Evolutionary conservation across 2,888 invertebrate species (phyloP), one percentile per base, ranked within the genome.

Genomic region (Palloptera scutellata): DNA sequence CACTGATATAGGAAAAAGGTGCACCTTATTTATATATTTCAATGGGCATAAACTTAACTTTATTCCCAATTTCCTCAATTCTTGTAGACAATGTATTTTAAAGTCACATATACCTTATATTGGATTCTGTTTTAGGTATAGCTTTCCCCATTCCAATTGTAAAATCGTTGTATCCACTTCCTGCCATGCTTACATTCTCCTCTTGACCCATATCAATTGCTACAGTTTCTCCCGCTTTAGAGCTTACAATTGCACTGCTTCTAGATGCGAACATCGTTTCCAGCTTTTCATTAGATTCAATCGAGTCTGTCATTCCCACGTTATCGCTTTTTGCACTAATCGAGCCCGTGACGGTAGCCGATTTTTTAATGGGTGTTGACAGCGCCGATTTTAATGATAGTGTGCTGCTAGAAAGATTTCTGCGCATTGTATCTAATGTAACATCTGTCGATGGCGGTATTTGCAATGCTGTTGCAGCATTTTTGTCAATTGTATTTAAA

Each of bases 401-500:
- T 1, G 80, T 75, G 45, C 76, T 81, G n/a, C 73, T 75, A 1
- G 78, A 75, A n/a, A 78, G 66, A 51, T 74, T 78, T 19, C 64
- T 51, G 15, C 64, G 58, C 43, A 64, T 43, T 8, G 52, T 17
- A n/a, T 59, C 64, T 20, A 64, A 42, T 9, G 52, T 17, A 1
- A 1, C 48, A 15, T 17, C 48, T 17, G 40, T 1, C 15, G 63
- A 55, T 74, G 79, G 81, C 4, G 62, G 40, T 6, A 61, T 20
- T 61, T 87, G 86, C 58, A 90, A 79, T 17, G 90, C 92, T 19
- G 86, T 88, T 0, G 91, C 92, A 30, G 92, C 92, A 81, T 91
- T 90, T 77, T 92, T 88, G 77, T 93, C 93, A 30, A 93, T 83
- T 78, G 90, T 90, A 77, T 91, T 92, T 19, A 94, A 86, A 68